Conservation (phyloP, 2,113 vertebrate genomes). For the Coryphaenoides rupestris region DNA sequence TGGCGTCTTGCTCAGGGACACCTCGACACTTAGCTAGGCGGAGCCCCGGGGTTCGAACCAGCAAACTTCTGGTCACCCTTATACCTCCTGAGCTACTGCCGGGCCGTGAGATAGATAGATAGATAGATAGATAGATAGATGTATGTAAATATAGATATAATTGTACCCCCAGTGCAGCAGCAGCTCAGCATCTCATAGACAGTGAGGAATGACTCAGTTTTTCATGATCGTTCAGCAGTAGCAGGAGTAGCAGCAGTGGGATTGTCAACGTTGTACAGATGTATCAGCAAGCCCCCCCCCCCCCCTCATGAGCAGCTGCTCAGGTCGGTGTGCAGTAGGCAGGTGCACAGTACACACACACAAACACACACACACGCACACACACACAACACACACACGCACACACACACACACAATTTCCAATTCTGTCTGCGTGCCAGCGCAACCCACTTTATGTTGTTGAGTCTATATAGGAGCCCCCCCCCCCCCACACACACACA, state of each 20-base stretch:
- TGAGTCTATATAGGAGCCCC: background rate
- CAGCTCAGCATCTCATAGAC: background rate
- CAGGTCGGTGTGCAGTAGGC: constrained; percentile 20
- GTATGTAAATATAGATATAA: too few species aligned
- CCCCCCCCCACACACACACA: too few species aligned
- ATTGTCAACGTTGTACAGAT: constrained; percentile 11
- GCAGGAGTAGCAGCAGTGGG: background rate
- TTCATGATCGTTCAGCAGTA: constrained; percentile 29
- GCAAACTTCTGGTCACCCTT: too few species aligned
- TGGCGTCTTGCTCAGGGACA: too few species aligned
- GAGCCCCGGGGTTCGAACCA: too few species aligned
- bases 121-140: too few species aligned
- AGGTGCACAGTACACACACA: too few species aligned
- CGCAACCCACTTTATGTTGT: constrained; percentile 15
- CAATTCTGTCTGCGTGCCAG: constrained; percentile 37
- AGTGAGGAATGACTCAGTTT: constrained; percentile 35
- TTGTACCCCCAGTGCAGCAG: too few species aligned
- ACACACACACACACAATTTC: constrained; percentile 48
- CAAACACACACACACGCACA: constrained; percentile 42
- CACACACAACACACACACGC: constrained; percentile 41
- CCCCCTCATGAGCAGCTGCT: constrained; percentile 48
- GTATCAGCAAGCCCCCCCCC: constrained; percentile 27
- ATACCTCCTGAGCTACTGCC: too few species aligned
- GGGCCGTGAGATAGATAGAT: too few species aligned
- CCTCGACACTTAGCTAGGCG: too few species aligned